A percentile compares a stretch with the other conserved stretches of the same genome.
These are phyloP conservation scores for Physeter macrocephalus DNA, from an alignment of 2,113 vertebrate genomes.

Conservation along the genomic window DNA sequence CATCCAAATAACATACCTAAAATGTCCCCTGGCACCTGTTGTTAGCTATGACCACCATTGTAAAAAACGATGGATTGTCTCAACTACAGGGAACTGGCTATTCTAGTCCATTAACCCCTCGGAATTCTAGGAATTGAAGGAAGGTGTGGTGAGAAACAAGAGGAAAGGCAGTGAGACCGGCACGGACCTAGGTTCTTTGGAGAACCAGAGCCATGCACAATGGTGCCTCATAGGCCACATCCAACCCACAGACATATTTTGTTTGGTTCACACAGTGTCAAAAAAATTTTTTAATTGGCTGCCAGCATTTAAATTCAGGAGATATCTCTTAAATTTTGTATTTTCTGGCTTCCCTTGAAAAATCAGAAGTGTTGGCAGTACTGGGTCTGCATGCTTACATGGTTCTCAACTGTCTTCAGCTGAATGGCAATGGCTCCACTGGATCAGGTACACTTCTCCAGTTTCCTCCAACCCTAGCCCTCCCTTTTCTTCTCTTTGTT, in stretches of 20 bases:
- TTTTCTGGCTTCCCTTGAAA: background rate
- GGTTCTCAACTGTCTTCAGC: background rate
- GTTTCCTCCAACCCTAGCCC: background rate
- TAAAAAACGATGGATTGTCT: background rate
- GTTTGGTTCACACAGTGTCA: background rate
- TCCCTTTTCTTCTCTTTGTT: background rate
- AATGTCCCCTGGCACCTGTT: background rate
- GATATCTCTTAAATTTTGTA: background rate
- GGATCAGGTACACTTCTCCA: background rate
- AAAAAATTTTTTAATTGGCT: background rate
- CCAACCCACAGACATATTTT: background rate
- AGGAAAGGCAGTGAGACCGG: background rate
- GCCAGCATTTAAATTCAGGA: background rate
- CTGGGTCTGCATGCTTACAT: background rate
- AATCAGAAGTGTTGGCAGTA: background rate
- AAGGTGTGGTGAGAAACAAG: background rate
- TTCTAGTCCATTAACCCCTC: background rate
- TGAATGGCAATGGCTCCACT: background rate
- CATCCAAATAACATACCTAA: background rate
- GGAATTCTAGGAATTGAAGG: background rate
- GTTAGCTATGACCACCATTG: background rate
- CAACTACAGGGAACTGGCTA: background rate
- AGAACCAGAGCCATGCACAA: background rate
- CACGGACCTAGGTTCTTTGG: background rate
- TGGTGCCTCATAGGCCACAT: background rate